Evolutionary conservation across 2,888 invertebrate genomes (phyloP).

Genomic region (Magallana nippona): DNA sequence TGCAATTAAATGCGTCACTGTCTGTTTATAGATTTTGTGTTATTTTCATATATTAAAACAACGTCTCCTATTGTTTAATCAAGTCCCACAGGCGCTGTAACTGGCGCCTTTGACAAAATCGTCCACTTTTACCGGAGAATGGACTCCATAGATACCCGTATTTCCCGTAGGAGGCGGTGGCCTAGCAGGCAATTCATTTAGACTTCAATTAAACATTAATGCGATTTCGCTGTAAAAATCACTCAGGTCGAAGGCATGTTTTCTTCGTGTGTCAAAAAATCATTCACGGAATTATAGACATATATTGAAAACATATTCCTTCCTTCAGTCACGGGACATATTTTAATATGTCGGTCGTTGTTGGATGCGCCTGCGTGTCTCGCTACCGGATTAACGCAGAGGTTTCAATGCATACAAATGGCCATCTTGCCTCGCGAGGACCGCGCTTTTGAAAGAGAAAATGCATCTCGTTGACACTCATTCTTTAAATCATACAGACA

Average conservation of each 20-base stretch:
- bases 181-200: slow-evolving; percentile 47
- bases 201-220: slow-evolving; percentile 56
- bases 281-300: slow-evolving; percentile 55
- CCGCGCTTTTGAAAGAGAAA: slow-evolving; percentile 37
- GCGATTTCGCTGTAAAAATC: slow-evolving; percentile 52
- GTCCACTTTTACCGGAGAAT: neutral
- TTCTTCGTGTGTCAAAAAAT: slow-evolving; percentile 53
- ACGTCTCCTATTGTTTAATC: neutral
- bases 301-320: slow-evolving; percentile 55
- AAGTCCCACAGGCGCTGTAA: neutral
- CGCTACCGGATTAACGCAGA: slow-evolving; percentile 48
- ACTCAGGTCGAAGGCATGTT: slow-evolving; percentile 50
- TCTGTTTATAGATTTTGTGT: no score
- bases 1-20: no score
- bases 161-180: slow-evolving; percentile 2
- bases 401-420: slow-evolving; percentile 53
- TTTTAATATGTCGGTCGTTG: slow-evolving; percentile 50
- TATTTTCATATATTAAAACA: no score
- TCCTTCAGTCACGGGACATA: slow-evolving; percentile 47
- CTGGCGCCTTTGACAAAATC: neutral
- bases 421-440: slow-evolving; percentile 36
- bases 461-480: slow-evolving; percentile 25
- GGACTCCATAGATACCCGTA: slow-evolving; percentile 6
- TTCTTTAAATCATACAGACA: slow-evolving; percentile 39
- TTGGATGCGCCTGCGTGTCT: slow-evolving; percentile 52